These are phyloP conservation scores for Corella eumyota DNA, from an alignment of 23 tunicate species.

Conservation along the genomic window DNA sequence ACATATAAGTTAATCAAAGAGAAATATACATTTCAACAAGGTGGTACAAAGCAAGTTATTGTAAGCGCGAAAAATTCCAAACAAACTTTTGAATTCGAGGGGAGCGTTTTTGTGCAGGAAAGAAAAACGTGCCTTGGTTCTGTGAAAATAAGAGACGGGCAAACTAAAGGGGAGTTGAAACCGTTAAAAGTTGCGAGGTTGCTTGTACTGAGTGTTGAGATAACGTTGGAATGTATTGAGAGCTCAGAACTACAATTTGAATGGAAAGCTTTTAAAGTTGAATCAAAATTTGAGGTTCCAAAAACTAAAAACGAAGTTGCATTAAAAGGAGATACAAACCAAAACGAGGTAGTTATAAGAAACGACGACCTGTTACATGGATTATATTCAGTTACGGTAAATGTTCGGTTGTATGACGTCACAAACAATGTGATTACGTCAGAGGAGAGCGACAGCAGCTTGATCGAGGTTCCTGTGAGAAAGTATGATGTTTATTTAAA, in stretches of 20 bases:
- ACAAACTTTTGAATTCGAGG: background rate
- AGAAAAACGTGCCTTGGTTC: background rate
- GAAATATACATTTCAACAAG: background rate
- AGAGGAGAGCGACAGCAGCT: constrained; percentile 2
- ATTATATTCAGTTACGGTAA: background rate
- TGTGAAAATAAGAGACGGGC: constrained; percentile 1
- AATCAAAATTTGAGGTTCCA: constrained; percentile 2
- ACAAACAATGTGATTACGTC: background rate
- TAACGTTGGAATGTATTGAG: background rate
- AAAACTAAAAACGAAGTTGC: background rate
- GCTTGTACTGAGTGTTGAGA: background rate
- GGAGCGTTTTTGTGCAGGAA: background rate
- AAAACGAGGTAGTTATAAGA: background rate
- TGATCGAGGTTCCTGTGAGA: constrained; percentile 9
- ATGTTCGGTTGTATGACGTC: background rate
- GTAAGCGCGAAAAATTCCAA: background rate
- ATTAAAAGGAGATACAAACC: background rate
- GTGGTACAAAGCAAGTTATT: background rate
- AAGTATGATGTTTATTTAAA: constrained; percentile 1
- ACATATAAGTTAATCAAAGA: constrained; percentile 1
- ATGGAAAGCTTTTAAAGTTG: constrained; percentile 5
- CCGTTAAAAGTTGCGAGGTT: background rate
- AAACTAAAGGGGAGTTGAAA: background rate
- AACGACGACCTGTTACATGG: background rate
- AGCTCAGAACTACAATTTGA: background rate